phyloP scores from a whole-genome alignment of 2,797 vertebrate genomes.

The Stomatorhinus walkeri region DNA sequence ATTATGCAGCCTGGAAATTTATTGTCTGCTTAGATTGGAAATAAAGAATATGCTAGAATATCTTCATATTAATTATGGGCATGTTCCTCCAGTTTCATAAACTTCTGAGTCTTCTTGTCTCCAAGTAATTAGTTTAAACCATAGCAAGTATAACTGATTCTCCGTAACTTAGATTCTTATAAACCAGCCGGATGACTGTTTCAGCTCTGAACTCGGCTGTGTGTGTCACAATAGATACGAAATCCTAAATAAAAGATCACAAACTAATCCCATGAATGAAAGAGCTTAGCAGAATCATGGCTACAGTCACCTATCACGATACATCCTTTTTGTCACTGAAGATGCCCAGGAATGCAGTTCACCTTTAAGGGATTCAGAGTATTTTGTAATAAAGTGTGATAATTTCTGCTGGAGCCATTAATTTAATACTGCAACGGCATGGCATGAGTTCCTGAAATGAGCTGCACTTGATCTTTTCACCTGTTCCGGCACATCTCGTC shows the following conservation, averaged over 20 bases:
- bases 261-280: neutral
- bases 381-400: slow-evolving; percentile 13
- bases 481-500: slow-evolving; percentile 41
- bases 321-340: neutral
- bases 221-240: neutral
- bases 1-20: neutral
- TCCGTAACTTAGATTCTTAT: neutral
- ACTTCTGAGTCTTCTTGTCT: neutral
- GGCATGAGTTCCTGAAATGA: slow-evolving; percentile 51
- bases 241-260: neutral
- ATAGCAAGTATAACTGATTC: neutral
- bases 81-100: neutral
- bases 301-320: neutral
- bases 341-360: neutral
- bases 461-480: slow-evolving; percentile 51
- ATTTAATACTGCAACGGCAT: slow-evolving; percentile 48
- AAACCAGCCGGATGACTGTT: neutral
- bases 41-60: neutral
- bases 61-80: neutral
- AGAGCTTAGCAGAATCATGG: neutral
- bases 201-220: neutral
- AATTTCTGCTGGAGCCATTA: slow-evolving; percentile 56
- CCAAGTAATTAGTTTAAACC: neutral
- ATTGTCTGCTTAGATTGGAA: neutral
- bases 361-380: slow-evolving; percentile 8